Conservation (phyloP, 2,888 invertebrate genomes). For the Halocaridina rubra region DNA sequence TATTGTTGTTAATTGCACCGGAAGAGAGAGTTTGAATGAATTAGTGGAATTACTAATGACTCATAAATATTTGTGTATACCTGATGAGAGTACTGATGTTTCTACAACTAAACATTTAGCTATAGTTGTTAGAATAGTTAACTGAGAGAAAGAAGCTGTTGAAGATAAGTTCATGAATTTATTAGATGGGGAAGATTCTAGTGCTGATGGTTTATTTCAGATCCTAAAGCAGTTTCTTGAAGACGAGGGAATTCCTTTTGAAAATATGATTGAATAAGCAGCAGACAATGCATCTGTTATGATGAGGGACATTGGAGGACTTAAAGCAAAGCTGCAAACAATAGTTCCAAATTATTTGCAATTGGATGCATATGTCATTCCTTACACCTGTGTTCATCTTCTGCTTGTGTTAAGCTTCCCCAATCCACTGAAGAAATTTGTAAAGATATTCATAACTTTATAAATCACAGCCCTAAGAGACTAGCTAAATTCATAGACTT, state of each 20-base stretch:
- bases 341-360: neutral
- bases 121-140: neutral
- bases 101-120: neutral
- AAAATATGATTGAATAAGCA: neutral
- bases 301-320: neutral
- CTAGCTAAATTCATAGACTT: neutral
- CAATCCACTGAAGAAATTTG: neutral
- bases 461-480: neutral
- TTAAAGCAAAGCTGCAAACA: neutral
- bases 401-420: slow-evolving; percentile 13
- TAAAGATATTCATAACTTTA: slow-evolving; percentile 10
- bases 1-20: neutral
- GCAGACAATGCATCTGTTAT: neutral
- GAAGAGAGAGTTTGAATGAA: neutral
- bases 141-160: neutral
- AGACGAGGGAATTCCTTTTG: neutral
- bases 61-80: too few relatives aligned
- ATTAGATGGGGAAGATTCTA: neutral
- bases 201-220: neutral
- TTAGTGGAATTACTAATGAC: neutral
- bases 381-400: slow-evolving; percentile 20
- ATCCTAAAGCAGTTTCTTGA: neutral
- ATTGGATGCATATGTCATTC: slow-evolving; percentile 26
- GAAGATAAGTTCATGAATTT: neutral
- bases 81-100: neutral